Evolutionary conservation across 2,888 invertebrate genomes (phyloP).

Genomic region (Dynastes grantii): DNA sequence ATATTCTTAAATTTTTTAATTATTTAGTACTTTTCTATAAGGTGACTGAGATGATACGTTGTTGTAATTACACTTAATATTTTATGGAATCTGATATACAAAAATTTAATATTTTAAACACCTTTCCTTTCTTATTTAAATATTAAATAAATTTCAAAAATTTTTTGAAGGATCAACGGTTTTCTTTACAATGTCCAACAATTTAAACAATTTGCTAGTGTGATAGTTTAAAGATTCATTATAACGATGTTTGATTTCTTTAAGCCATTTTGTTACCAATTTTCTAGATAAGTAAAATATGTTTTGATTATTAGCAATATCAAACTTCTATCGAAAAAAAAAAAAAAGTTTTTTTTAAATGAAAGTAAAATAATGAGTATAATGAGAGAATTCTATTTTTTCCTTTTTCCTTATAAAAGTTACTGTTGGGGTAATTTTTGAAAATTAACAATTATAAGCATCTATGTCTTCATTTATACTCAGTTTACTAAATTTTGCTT

Average conservation of each 20-base stretch:
- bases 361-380: neutral
- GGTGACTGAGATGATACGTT: too few species aligned
- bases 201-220: neutral
- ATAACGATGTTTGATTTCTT: neutral
- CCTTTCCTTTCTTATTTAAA: too few species aligned
- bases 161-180: too few species aligned
- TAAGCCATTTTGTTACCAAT: neutral
- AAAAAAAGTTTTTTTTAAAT: neutral
- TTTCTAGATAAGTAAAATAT: neutral
- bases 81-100: too few species aligned
- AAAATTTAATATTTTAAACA: too few species aligned
- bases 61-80: too few species aligned
- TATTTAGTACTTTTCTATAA: too few species aligned
- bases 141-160: too few species aligned
- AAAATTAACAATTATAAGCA: neutral
- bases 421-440: neutral
- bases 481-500: conserved; percentile 1
- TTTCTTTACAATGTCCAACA: too few species aligned
- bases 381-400: neutral
- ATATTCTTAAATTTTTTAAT: too few species aligned
- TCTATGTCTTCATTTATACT: neutral
- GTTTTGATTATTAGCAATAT: neutral
- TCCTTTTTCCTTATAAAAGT: neutral
- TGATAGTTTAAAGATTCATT: neutral
- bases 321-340: neutral